Evolutionary conservation across 2,888 invertebrate genomes (phyloP), one percentile per base, ranked within the genome.

Genomic region (Ceramica pisi): DNA sequence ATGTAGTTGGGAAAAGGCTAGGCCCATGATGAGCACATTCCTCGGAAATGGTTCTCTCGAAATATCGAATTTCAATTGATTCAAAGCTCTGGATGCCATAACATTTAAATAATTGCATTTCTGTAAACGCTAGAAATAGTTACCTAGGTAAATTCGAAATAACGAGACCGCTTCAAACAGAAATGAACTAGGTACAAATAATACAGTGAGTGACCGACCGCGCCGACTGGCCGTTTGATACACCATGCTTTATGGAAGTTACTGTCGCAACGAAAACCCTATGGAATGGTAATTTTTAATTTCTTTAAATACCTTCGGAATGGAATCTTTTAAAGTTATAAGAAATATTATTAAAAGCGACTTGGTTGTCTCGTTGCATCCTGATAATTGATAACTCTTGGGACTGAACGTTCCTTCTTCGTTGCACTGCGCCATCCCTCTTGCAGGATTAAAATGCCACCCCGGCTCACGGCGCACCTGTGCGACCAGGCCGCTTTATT

Each of bases 391-490:
- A 88, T 90, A 88, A 85, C 86, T 84, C 81, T 73, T 75, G 83
- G 81, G 78, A 86, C 78, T 80, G 81, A 79, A 84, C 77, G 80
- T 81, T 85, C 64, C 82, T 84, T 77, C 83, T 85, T 79, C 77
- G 78, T 85, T 88, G 84, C 87, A 87, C 70, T 79, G 80, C 80
- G 72, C 86, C 84, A 91, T 91, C 77, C 78, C 78, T 91, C 88
- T 89, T 86, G 77, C 64, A 83, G 90, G 88, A 91, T 91, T 92
- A 92, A 90, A 89, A 86, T 89, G 89, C 87, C 89, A 88, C 68
- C 82, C 71, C 70, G 71, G 73, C 83, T 80, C 82, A 77, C 44
- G 77, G 85, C 82, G 82, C 90, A 90, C 90, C 91, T 90, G 90
- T 81, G 81, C 85, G 83, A 76, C 78, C 88, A 89, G 85, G 81